Conservation (phyloP, 2,888 invertebrate species). For the Ochlodes sylvanus region DNA sequence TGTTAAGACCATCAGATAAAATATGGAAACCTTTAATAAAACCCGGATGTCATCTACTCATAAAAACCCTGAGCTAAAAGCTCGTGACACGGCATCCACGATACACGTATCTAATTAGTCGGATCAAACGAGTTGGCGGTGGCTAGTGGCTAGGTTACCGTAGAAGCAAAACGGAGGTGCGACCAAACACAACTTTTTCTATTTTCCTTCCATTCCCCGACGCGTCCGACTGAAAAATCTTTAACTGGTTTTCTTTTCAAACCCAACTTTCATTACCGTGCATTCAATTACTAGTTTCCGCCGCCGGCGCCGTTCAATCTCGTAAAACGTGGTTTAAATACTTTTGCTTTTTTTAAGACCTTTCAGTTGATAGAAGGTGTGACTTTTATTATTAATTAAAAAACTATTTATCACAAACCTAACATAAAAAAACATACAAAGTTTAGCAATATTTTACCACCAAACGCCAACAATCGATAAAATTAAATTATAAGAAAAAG, state of each 20-base stretch:
- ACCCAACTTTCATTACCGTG: conserved; percentile 38
- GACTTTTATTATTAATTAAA: neutral
- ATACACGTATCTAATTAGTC: conserved; percentile 58
- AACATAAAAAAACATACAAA: too few relatives aligned
- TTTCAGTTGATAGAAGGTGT: neutral
- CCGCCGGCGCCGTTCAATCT: conserved; percentile 27
- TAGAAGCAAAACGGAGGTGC: conserved; percentile 54
- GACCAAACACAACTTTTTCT: conserved; percentile 51
- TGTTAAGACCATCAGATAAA: too few relatives aligned
- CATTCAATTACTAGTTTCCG: conserved; percentile 38
- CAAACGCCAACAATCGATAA: too few relatives aligned
- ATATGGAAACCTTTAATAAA: too few relatives aligned
- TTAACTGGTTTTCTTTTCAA: conserved; percentile 39
- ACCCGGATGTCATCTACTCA: too few relatives aligned
- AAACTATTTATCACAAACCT: too few relatives aligned
- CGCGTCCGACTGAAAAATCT: conserved; percentile 39
- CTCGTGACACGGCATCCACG: neutral
- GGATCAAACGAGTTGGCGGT: conserved; percentile 65
- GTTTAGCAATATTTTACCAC: too few relatives aligned
- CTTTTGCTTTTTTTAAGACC: conserved; percentile 19
- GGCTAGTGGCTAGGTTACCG: conserved; percentile 56
- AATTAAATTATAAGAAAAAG: too few relatives aligned
- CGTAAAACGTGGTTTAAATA: conserved; percentile 25
- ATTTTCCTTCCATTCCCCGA: conserved; percentile 50
- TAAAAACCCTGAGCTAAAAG: too few relatives aligned